These are phyloP conservation scores for Lithosia quadra DNA, from an alignment of 2,888 invertebrate genomes.

Conservation along the genomic window DNA sequence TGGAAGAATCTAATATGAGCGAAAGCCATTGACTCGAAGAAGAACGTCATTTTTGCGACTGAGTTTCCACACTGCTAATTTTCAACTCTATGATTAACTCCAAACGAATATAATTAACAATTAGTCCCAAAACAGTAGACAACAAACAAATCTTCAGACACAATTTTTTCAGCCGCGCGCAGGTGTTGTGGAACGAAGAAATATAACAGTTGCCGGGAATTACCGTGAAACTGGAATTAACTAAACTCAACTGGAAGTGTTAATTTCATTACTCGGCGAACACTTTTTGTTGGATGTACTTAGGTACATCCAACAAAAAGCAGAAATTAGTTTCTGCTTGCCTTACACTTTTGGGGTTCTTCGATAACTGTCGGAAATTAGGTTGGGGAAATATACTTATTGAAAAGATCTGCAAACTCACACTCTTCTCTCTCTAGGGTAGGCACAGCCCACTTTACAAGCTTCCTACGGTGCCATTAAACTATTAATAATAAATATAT, in stretches of 20 bases:
- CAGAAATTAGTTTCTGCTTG: slow-evolving; percentile 39
- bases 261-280: slow-evolving; percentile 53
- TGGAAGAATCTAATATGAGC: too few relatives aligned
- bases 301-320: too few relatives aligned
- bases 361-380: slow-evolving; percentile 11
- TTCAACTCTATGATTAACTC: too few relatives aligned
- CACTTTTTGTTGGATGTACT: slow-evolving; percentile 47
- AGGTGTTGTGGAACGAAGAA: slow-evolving; percentile 47
- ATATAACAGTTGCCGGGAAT: slow-evolving; percentile 53
- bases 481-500: too few relatives aligned
- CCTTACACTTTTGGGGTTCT: slow-evolving; percentile 39
- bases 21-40: too few relatives aligned
- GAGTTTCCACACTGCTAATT: too few relatives aligned
- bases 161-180: slow-evolving; percentile 30
- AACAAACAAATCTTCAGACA: slow-evolving; percentile 29
- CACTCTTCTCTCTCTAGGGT: not conserved
- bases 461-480: too few relatives aligned
- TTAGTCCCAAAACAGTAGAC: slow-evolving; percentile 16
- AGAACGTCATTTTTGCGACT: too few relatives aligned
- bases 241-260: slow-evolving; percentile 54
- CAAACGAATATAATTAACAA: not conserved
- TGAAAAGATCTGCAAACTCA: not conserved
- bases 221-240: slow-evolving; percentile 53
- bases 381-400: not conserved
- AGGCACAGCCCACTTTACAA: not conserved